A percentile compares a stretch with the other conserved stretches of the same genome.
These are phyloP conservation scores for Mythimna impura DNA, from an alignment of 2,888 invertebrate species.

Conservation along the genomic window DNA sequence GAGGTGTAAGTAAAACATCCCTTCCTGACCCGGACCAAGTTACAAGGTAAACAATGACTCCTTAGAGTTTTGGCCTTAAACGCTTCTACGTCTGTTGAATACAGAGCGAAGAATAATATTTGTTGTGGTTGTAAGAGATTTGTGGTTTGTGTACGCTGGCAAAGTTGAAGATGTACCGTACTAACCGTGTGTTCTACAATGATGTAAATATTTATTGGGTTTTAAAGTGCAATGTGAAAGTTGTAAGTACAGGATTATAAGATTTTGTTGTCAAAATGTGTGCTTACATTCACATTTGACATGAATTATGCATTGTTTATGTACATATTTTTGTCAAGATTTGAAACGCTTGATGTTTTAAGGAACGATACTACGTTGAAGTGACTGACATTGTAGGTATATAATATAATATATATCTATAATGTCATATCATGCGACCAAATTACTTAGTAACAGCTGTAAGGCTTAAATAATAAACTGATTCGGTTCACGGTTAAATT, in stretches of 20 bases:
- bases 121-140: conserved; percentile 64
- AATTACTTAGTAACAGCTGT: background rate
- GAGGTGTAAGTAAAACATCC: conserved; percentile 72
- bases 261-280: conserved; percentile 4
- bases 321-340: background rate
- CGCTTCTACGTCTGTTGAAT: conserved; percentile 64
- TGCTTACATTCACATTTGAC: conserved; percentile 5
- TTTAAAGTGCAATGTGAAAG: conserved; percentile 49
- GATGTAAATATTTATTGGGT: conserved; percentile 57
- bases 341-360: background rate
- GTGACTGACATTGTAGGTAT: too few relatives aligned
- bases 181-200: conserved; percentile 38
- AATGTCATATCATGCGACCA: background rate
- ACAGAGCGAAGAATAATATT: conserved; percentile 65
- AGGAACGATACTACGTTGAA: background rate
- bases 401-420: too few relatives aligned
- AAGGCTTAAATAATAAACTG: background rate
- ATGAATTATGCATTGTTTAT: conserved; percentile 11
- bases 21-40: conserved; percentile 69
- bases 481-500: background rate
- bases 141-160: conserved; percentile 56
- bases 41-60: conserved; percentile 69
- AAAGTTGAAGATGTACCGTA: conserved; percentile 56
- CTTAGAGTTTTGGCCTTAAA: conserved; percentile 67
- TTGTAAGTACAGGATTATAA: conserved; percentile 22